Conservation (phyloP, 1,140 invertebrate genomes). For the Zaprionus africanus region DNA sequence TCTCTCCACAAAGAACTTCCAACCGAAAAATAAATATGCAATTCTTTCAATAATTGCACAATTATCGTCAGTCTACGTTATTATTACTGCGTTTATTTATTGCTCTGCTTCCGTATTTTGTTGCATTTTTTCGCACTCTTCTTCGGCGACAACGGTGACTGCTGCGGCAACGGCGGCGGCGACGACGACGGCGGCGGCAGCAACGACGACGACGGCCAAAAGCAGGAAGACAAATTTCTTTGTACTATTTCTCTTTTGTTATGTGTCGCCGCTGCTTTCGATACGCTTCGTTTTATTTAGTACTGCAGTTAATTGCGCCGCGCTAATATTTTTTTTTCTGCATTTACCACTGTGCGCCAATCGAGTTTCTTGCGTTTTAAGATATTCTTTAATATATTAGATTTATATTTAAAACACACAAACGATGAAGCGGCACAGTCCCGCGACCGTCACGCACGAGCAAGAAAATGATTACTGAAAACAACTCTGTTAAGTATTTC, state of each 20-base stretch:
- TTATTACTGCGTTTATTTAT: conserved; percentile 38
- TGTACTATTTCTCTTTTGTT: conserved; percentile 50
- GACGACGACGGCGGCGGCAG: conserved; percentile 3
- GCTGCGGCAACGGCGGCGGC: not conserved
- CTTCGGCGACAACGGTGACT: conserved; percentile 14
- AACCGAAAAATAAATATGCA: conserved; percentile 52
- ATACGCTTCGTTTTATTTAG: conserved; percentile 13
- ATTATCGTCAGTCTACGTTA: conserved; percentile 40
- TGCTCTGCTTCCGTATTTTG: conserved; percentile 48
- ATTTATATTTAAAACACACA: conserved; percentile 54
- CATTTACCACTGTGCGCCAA: conserved; percentile 30
- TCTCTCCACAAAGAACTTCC: conserved; percentile 44
- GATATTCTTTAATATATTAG: conserved; percentile 18
- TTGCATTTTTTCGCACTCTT: conserved; percentile 51
- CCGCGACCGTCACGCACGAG: conserved; percentile 48
- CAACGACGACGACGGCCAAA: conserved; percentile 35
- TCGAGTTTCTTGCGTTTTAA: conserved; percentile 52
- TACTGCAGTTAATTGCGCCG: conserved; percentile 26
- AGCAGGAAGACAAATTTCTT: conserved; percentile 57
- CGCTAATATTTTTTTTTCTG: conserved; percentile 10
- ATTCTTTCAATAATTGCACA: conserved; percentile 52
- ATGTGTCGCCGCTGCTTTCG: conserved; percentile 27
- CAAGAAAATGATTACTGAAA: conserved; percentile 48
- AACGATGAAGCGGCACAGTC: conserved; percentile 38
- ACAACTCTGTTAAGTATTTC: conserved; percentile 41